phyloP scores from a whole-genome alignment of 2,888 invertebrate genomes.

The Nipponacmea schrenckii region DNA sequence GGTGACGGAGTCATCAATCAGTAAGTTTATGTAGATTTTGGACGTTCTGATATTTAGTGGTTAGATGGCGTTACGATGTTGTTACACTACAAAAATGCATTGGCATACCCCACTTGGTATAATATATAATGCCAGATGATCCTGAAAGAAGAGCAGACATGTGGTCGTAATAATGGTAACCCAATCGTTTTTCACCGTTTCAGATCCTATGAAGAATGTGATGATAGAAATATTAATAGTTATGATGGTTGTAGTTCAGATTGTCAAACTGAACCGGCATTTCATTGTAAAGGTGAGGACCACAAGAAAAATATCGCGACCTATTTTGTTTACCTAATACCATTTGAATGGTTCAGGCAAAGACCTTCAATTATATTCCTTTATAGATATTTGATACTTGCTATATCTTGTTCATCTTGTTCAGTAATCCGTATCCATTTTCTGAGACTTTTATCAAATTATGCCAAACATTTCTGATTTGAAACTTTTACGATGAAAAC shows the following conservation, averaged over 20 bases:
- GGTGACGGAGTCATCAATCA: conserved; percentile 52
- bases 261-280: conserved; percentile 51
- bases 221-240: conserved; percentile 54
- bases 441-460: no score
- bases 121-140: no score
- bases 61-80: neutral
- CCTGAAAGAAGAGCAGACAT: neutral
- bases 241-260: conserved; percentile 56
- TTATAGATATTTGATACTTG: no score
- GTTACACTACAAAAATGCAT: neutral
- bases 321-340: no score
- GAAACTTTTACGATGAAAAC: no score
- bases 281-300: conserved; percentile 51
- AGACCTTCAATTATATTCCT: no score
- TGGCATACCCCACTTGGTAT: no score
- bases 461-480: no score
- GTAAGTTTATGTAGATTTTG: conserved; percentile 29
- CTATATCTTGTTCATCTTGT: no score
- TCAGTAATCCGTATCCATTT: no score
- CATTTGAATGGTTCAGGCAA: no score
- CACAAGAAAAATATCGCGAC: no score
- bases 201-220: conserved; percentile 36
- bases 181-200: neutral
- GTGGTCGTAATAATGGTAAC: neutral
- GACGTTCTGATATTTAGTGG: neutral